Evolutionary conservation across 2,888 invertebrate genomes (phyloP), one percentile per base, ranked within the genome.

Genomic region (Phalangium opilio): DNA sequence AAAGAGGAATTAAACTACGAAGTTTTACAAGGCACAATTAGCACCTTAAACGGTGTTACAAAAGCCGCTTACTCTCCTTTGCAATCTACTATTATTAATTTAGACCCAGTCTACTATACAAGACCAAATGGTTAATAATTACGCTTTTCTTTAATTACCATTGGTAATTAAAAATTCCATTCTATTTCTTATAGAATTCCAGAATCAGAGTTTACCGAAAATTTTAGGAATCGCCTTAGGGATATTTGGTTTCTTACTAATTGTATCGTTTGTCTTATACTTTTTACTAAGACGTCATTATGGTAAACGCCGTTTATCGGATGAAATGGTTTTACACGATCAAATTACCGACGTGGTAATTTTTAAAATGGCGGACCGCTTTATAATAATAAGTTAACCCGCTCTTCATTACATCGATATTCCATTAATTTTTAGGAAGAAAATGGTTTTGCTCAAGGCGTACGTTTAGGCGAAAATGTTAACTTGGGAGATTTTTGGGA

Each of bases 11-110:
- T 71, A 56, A 74, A 77, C 54, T 69, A 70, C 52, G 75, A 80
- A 55, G 71, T 85, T 3, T 75, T 79, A 41, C 66, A 82, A 46
- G 83, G 82, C 14, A 71, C 83, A 46, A 75, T 79, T 2, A 83
- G 82, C 67, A 73, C 73, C 32, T 70, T 77, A 50, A 74, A 78
- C 58, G 75, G 75, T 57, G 66, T 52, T n/a, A 54, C 54, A 11
- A 50, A 52, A 40, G 44, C 50, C 3, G 39, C 54, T n/a, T 54
- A 54, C 36, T 54, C 54, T 2, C 47, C 49, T 10, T 33, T 52
- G n/a, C 49, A 44, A 36, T 49, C 51, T 14, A 44, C 45, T 27
- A 8, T 27, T 27, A 7, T 27, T 7, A 8, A 27, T 8, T 27
- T 27, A 8, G 27, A 27, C 8, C 27, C 27, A 8, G 27, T 27